A percentile compares a stretch with the other conserved stretches of the same genome.
Conservation (phyloP, 1,140 invertebrate species). For the Harlomillsia oculata region DNA sequence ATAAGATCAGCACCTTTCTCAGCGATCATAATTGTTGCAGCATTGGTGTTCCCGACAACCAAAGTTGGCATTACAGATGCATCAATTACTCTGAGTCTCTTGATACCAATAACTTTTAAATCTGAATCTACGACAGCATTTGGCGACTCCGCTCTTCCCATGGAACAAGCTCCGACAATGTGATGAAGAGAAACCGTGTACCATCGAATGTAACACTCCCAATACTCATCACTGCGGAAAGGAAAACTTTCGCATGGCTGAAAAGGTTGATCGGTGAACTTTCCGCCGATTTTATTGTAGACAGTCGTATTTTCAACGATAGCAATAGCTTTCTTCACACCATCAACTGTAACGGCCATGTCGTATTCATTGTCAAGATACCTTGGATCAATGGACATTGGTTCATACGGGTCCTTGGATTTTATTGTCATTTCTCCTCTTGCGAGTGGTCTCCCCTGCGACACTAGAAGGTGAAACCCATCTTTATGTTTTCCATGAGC, state of each 20-base stretch:
- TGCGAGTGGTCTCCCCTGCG: neutral
- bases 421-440: neutral
- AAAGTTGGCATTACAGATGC: slow-evolving; percentile 6
- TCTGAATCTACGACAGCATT: neutral
- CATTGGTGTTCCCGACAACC: neutral
- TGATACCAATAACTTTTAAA: neutral
- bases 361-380: slow-evolving; percentile 18
- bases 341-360: slow-evolving; percentile 2
- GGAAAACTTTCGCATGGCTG: slow-evolving; percentile 23
- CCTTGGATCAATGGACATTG: slow-evolving; percentile 13
- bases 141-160: neutral
- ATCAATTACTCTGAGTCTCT: slow-evolving; percentile 9
- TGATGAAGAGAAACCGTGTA: slow-evolving; percentile 81
- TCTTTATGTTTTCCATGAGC: neutral
- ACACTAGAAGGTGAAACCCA: slow-evolving; percentile 11
- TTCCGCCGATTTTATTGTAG: slow-evolving; percentile 10
- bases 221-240: slow-evolving; percentile 70
- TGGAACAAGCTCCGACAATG: slow-evolving; percentile 51
- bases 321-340: slow-evolving; percentile 16
- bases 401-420: neutral
- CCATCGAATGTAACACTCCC: slow-evolving; percentile 65
- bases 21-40: neutral
- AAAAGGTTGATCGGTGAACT: slow-evolving; percentile 14
- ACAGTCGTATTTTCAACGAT: slow-evolving; percentile 19
- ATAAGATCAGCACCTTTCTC: slow-evolving; percentile 4